A percentile compares a stretch with the other conserved stretches of the same genome.
phyloP scores from a whole-genome alignment of 92 coral and sea anemone genomes.

The Porites divaricata region DNA sequence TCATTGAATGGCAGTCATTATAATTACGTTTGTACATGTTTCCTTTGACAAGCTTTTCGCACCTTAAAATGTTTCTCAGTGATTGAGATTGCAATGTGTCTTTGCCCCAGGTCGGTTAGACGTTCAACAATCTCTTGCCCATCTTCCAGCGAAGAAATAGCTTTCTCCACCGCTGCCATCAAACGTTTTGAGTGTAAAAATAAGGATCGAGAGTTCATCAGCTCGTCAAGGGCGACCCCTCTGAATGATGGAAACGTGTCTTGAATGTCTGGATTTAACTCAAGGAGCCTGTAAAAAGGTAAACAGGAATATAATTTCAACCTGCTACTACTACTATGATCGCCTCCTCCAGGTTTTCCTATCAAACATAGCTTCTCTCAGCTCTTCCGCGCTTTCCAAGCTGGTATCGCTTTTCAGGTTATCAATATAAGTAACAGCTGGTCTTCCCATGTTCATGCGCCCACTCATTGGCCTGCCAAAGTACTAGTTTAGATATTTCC shows the following conservation, averaged over 20 bases:
- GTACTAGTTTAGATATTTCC: no score
- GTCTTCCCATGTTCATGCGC: no score
- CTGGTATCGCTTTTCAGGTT: no score
- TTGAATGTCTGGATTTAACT: slow-evolving; percentile 73
- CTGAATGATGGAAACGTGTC: slow-evolving; percentile 75
- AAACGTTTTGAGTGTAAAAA: slow-evolving; percentile 77
- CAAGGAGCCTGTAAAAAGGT: slow-evolving; percentile 53
- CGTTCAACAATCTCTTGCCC: slow-evolving; percentile 49
- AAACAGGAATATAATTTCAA: no score
- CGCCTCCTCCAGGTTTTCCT: no score
- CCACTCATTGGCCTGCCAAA: no score
- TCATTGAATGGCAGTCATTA: no score
- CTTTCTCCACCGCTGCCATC: slow-evolving; percentile 67
- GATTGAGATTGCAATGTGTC: slow-evolving; percentile 66
- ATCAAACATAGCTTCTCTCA: no score
- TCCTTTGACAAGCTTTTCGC: not conserved
- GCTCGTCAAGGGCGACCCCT: slow-evolving; percentile 72
- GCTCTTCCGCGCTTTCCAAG: no score
- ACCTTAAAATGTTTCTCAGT: slow-evolving; percentile 69
- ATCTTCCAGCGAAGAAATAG: slow-evolving; percentile 64
- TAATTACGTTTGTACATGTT: no score
- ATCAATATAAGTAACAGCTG: no score
- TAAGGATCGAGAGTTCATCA: slow-evolving; percentile 78
- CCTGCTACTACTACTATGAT: no score
- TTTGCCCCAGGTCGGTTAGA: slow-evolving; percentile 61